Conservation (phyloP, 2,113 vertebrate species). For the Amia ocellicauda region DNA sequence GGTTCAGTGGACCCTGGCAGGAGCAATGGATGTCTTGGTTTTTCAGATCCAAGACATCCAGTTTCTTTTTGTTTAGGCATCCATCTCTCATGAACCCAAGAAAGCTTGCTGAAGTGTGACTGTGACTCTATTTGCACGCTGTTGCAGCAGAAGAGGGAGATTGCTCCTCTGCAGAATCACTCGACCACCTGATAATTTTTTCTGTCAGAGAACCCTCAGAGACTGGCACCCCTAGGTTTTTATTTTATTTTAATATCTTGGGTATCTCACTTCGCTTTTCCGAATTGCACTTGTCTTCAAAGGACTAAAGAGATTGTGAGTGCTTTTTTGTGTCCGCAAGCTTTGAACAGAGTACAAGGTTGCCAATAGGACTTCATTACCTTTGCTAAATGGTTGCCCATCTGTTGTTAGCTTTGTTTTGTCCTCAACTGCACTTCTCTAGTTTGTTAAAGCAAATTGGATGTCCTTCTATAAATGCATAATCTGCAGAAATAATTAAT, state of each 20-base stretch:
- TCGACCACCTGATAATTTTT: slow-evolving; percentile 20
- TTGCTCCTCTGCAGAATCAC: slow-evolving; percentile 5
- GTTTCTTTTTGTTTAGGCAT: slow-evolving; percentile 5
- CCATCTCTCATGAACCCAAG: neutral
- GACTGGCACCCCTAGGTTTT: neutral
- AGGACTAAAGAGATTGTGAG: too few relatives aligned
- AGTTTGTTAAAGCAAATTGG: too few relatives aligned
- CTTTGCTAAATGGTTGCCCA: too few relatives aligned
- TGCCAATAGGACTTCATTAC: too few relatives aligned
- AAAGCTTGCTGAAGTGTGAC: slow-evolving; percentile 23
- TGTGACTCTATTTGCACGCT: slow-evolving; percentile 5
- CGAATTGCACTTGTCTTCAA: too few relatives aligned
- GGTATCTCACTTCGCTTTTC: neutral
- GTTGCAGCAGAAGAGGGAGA: neutral
- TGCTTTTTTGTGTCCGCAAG: too few relatives aligned
- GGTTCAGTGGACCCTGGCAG: neutral
- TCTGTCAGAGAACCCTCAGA: slow-evolving; percentile 21
- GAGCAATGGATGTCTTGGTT: neutral
- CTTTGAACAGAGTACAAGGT: too few relatives aligned
- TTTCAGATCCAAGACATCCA: neutral
- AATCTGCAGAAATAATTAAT: too few relatives aligned
- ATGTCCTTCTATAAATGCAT: too few relatives aligned
- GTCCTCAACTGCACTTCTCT: too few relatives aligned
- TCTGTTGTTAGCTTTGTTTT: too few relatives aligned
- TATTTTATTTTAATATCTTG: neutral